Base-by-base conservation (phyloP, 2,113 vertebrate genomes). In the Mionectes macconnelli region DNA sequence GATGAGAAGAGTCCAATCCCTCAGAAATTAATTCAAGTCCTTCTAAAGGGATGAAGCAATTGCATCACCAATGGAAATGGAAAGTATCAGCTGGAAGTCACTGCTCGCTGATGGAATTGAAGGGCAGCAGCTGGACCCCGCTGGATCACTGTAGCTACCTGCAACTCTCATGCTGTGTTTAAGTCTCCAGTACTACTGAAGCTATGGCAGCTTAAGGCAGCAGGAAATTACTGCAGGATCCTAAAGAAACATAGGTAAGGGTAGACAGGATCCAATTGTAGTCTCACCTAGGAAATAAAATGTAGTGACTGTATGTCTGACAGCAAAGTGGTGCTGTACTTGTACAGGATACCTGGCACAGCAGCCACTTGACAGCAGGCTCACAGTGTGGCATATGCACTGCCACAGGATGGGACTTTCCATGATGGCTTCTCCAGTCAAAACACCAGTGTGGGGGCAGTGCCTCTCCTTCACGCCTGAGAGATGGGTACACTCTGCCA, bases 21-120 rank as follows among this genome's bases (percentile, higher is more conserved):
- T 89, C 15, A 9, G 81, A 93, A 96, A 96, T 96, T 94, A 96
- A 96, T 96, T 93, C 55, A 74, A 92, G 69, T 53, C 76, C 50
- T 89, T 82, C 88, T 82, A 66, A 90, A 92, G 30, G 73, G 73
- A 96, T 86, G 86, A 94, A 90, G 93, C 8, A 78, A 76, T 87
- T 15, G 23, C 62, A 91, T 88, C 84, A 83, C 8, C 67, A 76
- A 19, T 31, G 21, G 53, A 23, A 83, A 86, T 1, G 7, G 49
- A 49, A 76, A 40, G n/a, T 23, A 63, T 47, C 35, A 76, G 66
- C 33, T 74, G 7, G 9, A 28, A 67, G 62, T 59, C 35, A 28
- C 31, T 70, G 73, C 74, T 82, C 17, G 9, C 30, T 59, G 72
- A 4, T 3, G 50, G 60, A 68, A 44, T 45, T 21, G n/a, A 45